Percentiles rank a stretch among this genome's conserved stretches.
phyloP scores from a whole-genome alignment of 2,113 vertebrate species.

The Haplochromis burtoni region DNA sequence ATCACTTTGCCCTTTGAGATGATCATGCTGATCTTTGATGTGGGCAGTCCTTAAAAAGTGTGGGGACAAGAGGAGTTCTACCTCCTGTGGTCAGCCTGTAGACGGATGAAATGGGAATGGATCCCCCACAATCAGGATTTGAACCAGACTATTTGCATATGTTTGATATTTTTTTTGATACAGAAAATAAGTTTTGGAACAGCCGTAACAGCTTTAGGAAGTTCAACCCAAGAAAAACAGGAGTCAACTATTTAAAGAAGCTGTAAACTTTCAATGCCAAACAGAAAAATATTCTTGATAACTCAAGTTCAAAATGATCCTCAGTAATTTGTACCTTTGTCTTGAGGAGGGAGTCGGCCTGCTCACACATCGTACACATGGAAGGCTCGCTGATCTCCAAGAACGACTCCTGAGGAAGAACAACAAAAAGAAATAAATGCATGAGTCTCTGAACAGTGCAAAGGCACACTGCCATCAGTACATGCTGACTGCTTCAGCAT shows the following conservation, averaged over 20 bases:
- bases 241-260: background rate
- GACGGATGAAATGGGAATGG: background rate
- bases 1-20: background rate
- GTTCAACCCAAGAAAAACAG: background rate
- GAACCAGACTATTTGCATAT: background rate
- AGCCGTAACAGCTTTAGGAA: background rate
- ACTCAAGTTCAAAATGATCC: background rate
- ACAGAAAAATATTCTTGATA: background rate
- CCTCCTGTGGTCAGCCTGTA: fast-evolving
- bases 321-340: slow-evolving; percentile 69
- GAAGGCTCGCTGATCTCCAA: slow-evolving; percentile 37
- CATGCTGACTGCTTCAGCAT: fast-evolving
- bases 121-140: background rate
- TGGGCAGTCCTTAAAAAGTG: background rate
- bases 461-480: background rate
- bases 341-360: slow-evolving; percentile 64
- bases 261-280: background rate
- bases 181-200: background rate
- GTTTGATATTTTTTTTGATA: background rate
- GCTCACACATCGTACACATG: slow-evolving; percentile 77
- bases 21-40: background rate
- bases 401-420: slow-evolving; percentile 39
- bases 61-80: background rate
- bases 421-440: background rate
- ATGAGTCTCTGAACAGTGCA: background rate